Evolutionary conservation across 2,797 vertebrate genomes (phyloP), one percentile per base, ranked within the genome.

Genomic region (Aeoliscus strigatus): DNA sequence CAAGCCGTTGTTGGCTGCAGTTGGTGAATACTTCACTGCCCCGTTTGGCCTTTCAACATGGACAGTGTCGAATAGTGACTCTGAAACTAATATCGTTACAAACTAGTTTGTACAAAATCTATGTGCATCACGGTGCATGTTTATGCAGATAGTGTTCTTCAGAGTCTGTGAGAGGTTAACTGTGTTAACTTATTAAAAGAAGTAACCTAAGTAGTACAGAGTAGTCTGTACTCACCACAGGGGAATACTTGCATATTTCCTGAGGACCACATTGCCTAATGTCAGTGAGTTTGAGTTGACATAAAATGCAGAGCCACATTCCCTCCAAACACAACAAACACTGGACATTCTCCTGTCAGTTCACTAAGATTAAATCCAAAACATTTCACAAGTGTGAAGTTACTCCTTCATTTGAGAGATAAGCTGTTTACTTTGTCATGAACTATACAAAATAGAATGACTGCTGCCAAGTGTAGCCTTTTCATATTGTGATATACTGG

Each of bases 391-490:
- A n/a, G n/a, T 55, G 39, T 72, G 39, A 31, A 53, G 34, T 48
- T 66, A 33, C 25, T 39, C 36, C 40, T 21, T 51, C 37, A 72
- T 69, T 73, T 61, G 35, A 42, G 55, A 60, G 45, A 38, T 65
- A 35, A 35, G 18, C 16, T 39, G 8, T 15, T 51, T 47, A 52
- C 48, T 47, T 73, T 53, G 46, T 4, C 45, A 37, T 45, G 6
- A 58, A 50, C 30, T 49, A 40, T 30, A 60, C 33, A 9, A 18
- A 54, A 55, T 31, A 55, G 41, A 23, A 39, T 35, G 55, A n/a
- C 73, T 74, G 65, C 70, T 56, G 52, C 71, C 63, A 21, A 56
- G 31, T 39, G 51, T 56, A 80, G 78, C 75, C 75, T 81, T 79
- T 46, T 54, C 42, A 40, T 46, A 23, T 45, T 37, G 54, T 64